Evolutionary conservation across 2,113 vertebrate species (phyloP), one percentile per base, ranked within the genome.

Genomic region (Cavia aperea): DNA sequence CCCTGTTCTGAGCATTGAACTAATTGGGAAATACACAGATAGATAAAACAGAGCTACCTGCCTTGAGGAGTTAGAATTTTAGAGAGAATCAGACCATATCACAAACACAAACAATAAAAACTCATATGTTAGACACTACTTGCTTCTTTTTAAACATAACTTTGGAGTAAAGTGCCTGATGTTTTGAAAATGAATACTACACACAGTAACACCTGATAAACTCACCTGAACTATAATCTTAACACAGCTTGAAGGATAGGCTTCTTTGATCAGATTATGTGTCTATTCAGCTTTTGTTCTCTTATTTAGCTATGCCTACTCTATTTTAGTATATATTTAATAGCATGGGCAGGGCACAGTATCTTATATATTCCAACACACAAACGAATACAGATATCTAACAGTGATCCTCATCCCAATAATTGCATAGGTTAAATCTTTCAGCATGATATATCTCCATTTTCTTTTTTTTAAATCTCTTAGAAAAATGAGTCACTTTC

Each of bases 141-240:
- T 33, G 58, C 36, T 86, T 79, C 63, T 66, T 46, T 31, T 65
- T 88, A 19, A 93, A 87, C 7, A 39, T 75, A 54, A 63, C 24
- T 87, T 89, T 77, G n/a, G 89, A 91, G 62, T 78, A 39, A 70
- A 86, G 29, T 58, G 84, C n/a, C 36, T 83, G 31, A 89, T 92
- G 36, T 77, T 81, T 58, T 84, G 12, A 92, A 91, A 93, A 86
- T 75, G 26, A 94, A 33, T 65, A 65, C 43, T 79, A 77, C 15
- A 39, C 4, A 39, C 4, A 68, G 29, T 79, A 93, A 90, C 58
- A 86, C 11, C 84, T 95, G 1, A 24, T 88, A 93, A 49, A 58
- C 0, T 23, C 65, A 51, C 54, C n/a, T 94, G 39, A 90, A 73
- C 21, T 91, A 4, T 82, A 70, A 73, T 51, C 6, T 77, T 77